phyloP scores from a whole-genome alignment of 2,797 vertebrate species.

The Clarias platycephalus region DNA sequence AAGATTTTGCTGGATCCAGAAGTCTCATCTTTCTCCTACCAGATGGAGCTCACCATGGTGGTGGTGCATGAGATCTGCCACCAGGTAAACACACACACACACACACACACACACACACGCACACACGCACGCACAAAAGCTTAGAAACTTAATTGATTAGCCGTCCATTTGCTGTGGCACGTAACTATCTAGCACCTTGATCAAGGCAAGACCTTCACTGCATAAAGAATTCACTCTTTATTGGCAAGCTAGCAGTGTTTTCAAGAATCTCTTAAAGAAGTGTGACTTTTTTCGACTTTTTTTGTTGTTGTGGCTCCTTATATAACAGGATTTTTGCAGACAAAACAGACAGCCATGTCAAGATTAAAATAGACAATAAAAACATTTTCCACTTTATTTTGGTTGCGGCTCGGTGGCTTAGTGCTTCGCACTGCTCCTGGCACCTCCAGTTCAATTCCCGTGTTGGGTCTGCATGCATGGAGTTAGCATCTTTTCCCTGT shows the following conservation, averaged over 20 bases:
- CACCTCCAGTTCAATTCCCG: too few relatives aligned
- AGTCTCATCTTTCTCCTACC: slow-evolving; percentile 91
- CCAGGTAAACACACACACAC: slow-evolving; percentile 74
- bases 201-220: background rate
- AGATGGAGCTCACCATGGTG: slow-evolving; percentile 98
- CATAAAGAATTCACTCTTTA: background rate
- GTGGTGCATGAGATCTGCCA: slow-evolving; percentile 97
- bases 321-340: background rate
- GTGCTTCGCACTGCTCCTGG: too few relatives aligned
- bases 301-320: background rate
- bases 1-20: slow-evolving; percentile 94
- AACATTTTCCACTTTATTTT: background rate
- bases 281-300: background rate
- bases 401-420: background rate
- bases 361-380: background rate
- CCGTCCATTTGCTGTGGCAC: background rate
- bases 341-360: background rate
- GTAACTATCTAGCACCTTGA: background rate
- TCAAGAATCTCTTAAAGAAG: background rate
- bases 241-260: background rate
- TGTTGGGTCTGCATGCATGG: too few relatives aligned
- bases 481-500: too few relatives aligned
- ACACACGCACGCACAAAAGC: background rate
- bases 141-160: background rate
- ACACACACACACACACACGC: background rate